Evolutionary conservation across 2,888 invertebrate genomes (phyloP).

Genomic region (Agapostemon virescens): DNA sequence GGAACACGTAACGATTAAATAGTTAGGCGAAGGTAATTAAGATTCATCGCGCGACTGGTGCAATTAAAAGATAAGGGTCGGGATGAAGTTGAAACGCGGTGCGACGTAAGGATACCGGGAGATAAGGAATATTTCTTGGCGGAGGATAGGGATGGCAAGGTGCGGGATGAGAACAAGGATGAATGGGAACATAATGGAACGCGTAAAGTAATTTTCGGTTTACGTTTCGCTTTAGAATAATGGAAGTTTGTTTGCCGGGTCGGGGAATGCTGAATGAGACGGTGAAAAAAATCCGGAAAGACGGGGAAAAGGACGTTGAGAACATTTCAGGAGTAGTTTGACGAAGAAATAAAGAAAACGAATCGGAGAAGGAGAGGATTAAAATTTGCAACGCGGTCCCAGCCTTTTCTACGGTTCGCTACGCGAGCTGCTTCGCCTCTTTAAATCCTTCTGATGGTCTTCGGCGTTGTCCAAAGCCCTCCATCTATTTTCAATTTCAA

Average conservation of each 20-base stretch:
- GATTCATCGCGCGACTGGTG: conserved; percentile 53
- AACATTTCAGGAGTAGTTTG: conserved; percentile 4
- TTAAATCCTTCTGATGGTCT: neutral
- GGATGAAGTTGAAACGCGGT: conserved; percentile 34
- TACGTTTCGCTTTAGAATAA: conserved; percentile 23
- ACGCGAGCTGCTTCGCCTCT: neutral
- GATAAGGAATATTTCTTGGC: conserved; percentile 32
- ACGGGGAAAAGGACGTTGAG: neutral
- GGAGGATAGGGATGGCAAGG: neutral
- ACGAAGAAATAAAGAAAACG: neutral
- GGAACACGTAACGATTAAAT: conserved; percentile 53
- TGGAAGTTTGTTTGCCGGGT: conserved; percentile 22
- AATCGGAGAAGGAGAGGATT: conserved; percentile 7
- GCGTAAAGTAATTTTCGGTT: conserved; percentile 32
- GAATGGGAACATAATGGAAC: conserved; percentile 29
- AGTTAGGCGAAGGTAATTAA: conserved; percentile 57
- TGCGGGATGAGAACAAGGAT: neutral
- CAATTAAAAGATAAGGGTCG: conserved; percentile 55
- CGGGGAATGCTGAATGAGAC: neutral
- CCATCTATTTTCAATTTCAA: neutral
- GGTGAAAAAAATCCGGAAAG: neutral
- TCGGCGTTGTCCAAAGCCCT: neutral
- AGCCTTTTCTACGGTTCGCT: neutral
- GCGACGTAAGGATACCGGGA: neutral
- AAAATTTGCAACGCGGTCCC: conserved; percentile 6